These are phyloP conservation scores for Cecidostiba fungosa DNA, from an alignment of 2,888 invertebrate species.

Conservation along the genomic window DNA sequence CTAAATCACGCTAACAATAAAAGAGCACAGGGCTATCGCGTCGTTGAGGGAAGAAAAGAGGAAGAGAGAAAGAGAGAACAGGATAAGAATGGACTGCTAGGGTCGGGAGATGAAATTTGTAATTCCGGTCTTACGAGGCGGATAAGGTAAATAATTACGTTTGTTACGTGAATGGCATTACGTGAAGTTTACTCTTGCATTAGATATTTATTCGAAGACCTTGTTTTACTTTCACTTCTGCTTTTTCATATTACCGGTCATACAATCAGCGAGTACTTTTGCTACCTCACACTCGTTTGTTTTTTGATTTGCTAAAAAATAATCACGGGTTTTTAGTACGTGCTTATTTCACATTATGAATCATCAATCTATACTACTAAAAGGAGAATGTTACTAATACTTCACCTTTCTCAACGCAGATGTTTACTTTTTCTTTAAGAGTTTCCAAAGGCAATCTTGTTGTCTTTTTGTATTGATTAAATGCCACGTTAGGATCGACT, in stretches of 20 bases:
- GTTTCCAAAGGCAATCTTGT: not conserved
- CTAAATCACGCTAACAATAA: slow-evolving; percentile 71
- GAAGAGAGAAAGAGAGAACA: slow-evolving; percentile 41
- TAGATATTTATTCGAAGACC: not conserved
- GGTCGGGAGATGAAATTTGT: slow-evolving; percentile 75
- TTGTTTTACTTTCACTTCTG: too few relatives aligned
- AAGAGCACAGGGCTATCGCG: slow-evolving; percentile 57
- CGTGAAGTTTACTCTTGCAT: not conserved
- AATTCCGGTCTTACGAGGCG: slow-evolving; percentile 72
- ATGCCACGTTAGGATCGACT: not conserved
- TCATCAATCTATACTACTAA: not conserved
- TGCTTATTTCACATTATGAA: not conserved
- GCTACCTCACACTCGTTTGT: not conserved
- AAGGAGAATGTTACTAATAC: not conserved
- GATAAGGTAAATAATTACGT: slow-evolving; percentile 4
- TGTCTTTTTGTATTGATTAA: not conserved
- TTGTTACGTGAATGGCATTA: not conserved
- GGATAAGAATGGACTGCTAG: slow-evolving; percentile 62
- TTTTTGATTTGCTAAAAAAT: not conserved
- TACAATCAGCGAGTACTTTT: not conserved
- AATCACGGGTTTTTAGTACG: not conserved
- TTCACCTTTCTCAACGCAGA: not conserved
- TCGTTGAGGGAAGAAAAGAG: slow-evolving; percentile 30
- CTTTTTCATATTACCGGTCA: not conserved
- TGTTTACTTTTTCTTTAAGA: not conserved